Percentiles rank a stretch among this genome's conserved stretches.
Evolutionary conservation across 2,888 invertebrate species (phyloP).

Genomic region (Caenorhabditis macrosperma): DNA sequence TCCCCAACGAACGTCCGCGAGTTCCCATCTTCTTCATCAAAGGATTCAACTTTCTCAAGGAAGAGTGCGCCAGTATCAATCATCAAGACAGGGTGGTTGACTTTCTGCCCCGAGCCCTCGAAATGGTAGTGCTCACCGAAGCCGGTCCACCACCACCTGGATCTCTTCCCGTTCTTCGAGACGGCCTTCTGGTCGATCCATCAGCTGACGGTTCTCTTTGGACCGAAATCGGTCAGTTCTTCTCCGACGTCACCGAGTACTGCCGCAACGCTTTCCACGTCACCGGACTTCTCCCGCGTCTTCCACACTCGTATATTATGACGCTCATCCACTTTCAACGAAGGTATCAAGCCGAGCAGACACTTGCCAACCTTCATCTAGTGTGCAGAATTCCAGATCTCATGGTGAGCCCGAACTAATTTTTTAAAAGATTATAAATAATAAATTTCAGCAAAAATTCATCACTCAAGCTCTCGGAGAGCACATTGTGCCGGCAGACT

Average conservation of each 20-base stretch:
- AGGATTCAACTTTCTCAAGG: constrained; percentile 11
- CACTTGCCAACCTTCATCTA: not conserved
- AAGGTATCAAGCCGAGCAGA: not conserved
- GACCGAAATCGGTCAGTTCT: not conserved
- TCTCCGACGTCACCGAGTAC: constrained; percentile 4
- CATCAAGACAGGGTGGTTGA: not conserved
- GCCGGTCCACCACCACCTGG: not conserved
- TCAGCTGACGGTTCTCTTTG: not conserved
- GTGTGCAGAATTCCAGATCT: not conserved
- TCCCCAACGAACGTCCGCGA: not conserved
- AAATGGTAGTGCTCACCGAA: constrained; percentile 14
- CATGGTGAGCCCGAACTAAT: not conserved
- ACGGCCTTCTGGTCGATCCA: not conserved
- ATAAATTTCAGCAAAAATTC: not conserved
- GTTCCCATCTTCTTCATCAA: constrained; percentile 22
- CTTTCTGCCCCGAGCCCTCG: constrained; percentile 2
- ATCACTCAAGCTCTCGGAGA: not conserved
- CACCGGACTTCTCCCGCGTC: not conserved
- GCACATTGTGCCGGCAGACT: not conserved
- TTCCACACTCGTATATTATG: constrained; percentile 12
- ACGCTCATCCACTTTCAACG: not conserved
- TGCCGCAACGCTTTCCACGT: not conserved
- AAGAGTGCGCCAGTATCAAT: not conserved
- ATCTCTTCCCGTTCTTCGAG: not conserved
- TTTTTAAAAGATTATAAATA: not conserved